phyloP scores from a whole-genome alignment of 1,140 invertebrate genomes.

The Pachypeltis micranthus region DNA sequence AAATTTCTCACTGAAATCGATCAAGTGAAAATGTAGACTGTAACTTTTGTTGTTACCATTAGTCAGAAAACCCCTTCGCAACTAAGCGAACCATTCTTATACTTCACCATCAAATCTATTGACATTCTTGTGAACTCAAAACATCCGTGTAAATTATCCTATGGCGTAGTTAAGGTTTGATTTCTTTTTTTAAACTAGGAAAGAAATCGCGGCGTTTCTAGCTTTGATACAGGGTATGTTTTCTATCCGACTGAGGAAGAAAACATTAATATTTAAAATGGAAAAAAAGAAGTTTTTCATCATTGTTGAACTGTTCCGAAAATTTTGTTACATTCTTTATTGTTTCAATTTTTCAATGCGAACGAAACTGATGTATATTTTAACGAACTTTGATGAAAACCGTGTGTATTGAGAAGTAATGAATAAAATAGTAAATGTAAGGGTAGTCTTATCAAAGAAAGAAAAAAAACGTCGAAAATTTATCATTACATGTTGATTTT shows the following conservation, averaged over 20 bases:
- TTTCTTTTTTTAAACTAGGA: conserved; percentile 4
- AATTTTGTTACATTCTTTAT: too few relatives aligned
- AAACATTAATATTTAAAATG: conserved; percentile 23
- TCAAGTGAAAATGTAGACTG: not conserved
- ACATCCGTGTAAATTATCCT: not conserved
- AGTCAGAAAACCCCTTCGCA: not conserved
- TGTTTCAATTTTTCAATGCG: conserved; percentile 18
- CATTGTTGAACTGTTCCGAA: too few relatives aligned
- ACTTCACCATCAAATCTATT: not conserved
- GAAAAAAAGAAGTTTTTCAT: too few relatives aligned
- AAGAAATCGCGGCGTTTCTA: conserved; percentile 22
- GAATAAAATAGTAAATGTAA: conserved; percentile 15
- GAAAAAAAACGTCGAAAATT: too few relatives aligned
- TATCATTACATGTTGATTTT: too few relatives aligned
- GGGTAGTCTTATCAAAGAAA: conserved; percentile 20
- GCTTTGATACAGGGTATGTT: conserved; percentile 27
- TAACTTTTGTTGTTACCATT: not conserved
- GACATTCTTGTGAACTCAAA: not conserved
- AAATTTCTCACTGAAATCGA: too few relatives aligned
- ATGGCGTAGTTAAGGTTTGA: not conserved
- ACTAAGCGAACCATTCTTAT: not conserved
- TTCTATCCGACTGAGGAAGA: conserved; percentile 22
- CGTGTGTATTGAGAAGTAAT: conserved; percentile 19
- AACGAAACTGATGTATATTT: conserved; percentile 22
- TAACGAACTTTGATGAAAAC: conserved; percentile 18